Conservation (phyloP, 2,797 vertebrate species). For the Falco cherrug region DNA sequence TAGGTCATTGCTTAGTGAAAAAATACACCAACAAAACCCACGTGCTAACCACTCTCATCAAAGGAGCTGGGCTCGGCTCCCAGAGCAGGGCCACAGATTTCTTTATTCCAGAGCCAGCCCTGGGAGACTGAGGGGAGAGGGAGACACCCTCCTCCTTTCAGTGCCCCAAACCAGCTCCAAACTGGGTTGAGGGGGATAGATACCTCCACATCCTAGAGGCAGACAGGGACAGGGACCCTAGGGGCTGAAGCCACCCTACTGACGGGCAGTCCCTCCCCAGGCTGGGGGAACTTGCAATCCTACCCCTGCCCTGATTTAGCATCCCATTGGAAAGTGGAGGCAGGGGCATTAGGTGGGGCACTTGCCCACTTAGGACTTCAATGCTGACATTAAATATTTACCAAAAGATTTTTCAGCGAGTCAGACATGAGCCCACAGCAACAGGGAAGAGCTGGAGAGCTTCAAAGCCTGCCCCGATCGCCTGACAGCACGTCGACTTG, state of each 20-base stretch:
- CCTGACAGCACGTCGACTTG: background rate
- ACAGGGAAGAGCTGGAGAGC: background rate
- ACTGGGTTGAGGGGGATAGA: background rate
- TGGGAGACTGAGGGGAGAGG: background rate
- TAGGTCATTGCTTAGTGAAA: background rate
- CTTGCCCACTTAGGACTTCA: background rate
- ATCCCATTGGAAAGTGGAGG: background rate
- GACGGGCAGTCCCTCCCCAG: background rate
- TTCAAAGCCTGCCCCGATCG: constrained; percentile 12
- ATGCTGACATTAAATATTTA: constrained; percentile 13
- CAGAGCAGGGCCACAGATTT: background rate
- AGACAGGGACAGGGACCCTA: background rate
- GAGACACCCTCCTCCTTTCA: background rate
- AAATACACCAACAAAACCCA: background rate
- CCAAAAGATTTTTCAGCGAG: background rate
- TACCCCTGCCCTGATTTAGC: background rate
- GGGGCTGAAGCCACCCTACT: background rate
- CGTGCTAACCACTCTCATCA: background rate
- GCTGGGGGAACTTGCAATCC: background rate
- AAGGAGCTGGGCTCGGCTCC: background rate
- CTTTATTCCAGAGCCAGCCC: background rate
- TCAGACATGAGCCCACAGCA: background rate
- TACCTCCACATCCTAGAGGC: background rate
- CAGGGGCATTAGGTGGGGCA: background rate
- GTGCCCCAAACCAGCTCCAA: background rate